Conservation (phyloP, 2,113 vertebrate species). For the Brienomyrus longianalis region DNA sequence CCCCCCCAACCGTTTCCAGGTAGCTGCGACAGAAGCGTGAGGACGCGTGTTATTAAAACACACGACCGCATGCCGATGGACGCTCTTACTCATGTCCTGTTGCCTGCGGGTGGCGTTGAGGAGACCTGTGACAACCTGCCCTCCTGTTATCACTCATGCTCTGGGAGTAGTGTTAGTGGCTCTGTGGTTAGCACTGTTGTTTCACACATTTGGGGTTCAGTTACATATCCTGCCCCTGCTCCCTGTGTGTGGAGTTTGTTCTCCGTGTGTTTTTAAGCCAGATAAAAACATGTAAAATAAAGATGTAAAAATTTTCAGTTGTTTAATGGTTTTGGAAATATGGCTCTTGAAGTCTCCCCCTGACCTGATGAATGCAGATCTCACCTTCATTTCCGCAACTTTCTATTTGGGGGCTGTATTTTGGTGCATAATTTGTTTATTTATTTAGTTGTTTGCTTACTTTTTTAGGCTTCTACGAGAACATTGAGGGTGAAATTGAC, state of each 20-base stretch:
- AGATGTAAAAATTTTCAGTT: neutral
- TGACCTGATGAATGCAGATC: neutral
- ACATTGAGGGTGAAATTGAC: neutral
- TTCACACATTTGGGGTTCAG: neutral
- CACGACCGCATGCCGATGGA: neutral
- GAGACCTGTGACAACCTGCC: neutral
- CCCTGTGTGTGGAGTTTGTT: neutral
- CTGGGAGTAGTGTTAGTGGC: neutral
- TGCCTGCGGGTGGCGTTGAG: neutral
- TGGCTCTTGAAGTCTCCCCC: neutral
- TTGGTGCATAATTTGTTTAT: neutral
- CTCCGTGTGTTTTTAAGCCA: neutral
- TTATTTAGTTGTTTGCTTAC: neutral
- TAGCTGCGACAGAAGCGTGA: neutral
- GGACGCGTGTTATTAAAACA: neutral
- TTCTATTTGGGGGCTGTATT: neutral
- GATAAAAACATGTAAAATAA: neutral
- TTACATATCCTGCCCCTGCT: neutral
- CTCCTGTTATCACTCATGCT: neutral
- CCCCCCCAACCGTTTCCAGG: neutral
- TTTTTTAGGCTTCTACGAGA: neutral
- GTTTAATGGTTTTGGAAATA: neutral
- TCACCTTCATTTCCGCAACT: neutral
- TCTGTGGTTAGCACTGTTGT: neutral
- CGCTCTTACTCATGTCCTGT: slow-evolving; percentile 18